Evolutionary conservation across 2,888 invertebrate genomes (phyloP), one percentile per base, ranked within the genome.

Genomic region (Zhengitettix transpicula): DNA sequence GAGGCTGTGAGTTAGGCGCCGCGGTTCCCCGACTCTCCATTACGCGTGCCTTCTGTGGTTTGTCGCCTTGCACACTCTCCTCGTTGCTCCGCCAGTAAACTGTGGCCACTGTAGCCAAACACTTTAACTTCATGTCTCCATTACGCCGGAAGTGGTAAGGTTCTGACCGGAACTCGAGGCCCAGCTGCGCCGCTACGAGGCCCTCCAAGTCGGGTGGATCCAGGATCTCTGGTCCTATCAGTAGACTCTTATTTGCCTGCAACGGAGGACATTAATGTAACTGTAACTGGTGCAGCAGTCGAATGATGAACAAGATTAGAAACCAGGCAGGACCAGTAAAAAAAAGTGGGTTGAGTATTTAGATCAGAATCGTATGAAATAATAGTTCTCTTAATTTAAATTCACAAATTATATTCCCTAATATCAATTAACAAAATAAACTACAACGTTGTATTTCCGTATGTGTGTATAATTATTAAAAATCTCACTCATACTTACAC

Each of bases 121-220:
- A 91, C 79, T 89, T 90, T 69, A 91, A 78, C 74, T 90, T 91
- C 77, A 91, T 81, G 75, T 89, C 89, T 70, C 89, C 89, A n/a
- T 12, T 14, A 68, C 68, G 82, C 52, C 64, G 83, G 78, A 90
- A 90, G 77, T 91, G 89, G 73, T 85, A 84, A 67, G 79, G 80
- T 68, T 83, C 83, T 66, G 88, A 88, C 71, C 83, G 82, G 73
- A 91, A 91, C 74, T 89, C 85, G 64, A 91, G 79, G 42, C 84
- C 86, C 54, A 89, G 74, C 61, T 83, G 82, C 40, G 88, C 84
- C 63, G 85, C 85, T 72, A 89, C 87, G 63, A 90, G 77, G 16
- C 85, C 82, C 68, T 82, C 81, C 56, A 78, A 77, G 55, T 79
- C 79, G 54, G 77, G 73, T 53, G 77, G 73, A 61, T 74, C 73